A percentile compares a stretch with the other conserved stretches of the same genome.
Evolutionary conservation across 2,797 vertebrate species (phyloP).

Genomic region (Hoplostethus atlanticus): DNA sequence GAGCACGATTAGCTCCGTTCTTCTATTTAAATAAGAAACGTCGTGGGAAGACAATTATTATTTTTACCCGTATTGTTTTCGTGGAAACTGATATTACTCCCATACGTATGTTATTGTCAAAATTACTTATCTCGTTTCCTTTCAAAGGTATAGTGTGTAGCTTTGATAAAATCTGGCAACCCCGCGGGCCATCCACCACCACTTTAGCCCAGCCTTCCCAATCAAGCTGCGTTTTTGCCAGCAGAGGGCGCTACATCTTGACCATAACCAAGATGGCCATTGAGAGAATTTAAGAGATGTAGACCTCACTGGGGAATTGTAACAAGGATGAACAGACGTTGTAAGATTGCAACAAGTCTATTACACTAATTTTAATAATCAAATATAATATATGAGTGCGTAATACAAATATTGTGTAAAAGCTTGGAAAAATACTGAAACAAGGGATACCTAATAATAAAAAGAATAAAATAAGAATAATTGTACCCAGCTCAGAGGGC

Average conservation of each 20-base stretch:
- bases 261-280: not conserved
- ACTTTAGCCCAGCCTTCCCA: not conserved
- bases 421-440: too few relatives aligned
- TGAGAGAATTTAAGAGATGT: not conserved
- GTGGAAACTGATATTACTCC: rapidly evolving
- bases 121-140: rapidly evolving
- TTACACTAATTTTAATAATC: not conserved
- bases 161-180: constrained; percentile 68
- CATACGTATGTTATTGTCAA: rapidly evolving
- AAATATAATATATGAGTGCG: too few relatives aligned
- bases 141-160: not conserved
- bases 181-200: constrained; percentile 7
- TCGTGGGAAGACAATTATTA: rapidly evolving
- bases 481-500: too few relatives aligned
- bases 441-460: too few relatives aligned
- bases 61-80: rapidly evolving
- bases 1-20: not conserved
- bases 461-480: too few relatives aligned
- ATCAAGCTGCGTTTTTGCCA: constrained; percentile 34
- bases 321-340: too few relatives aligned
- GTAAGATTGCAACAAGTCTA: too few relatives aligned
- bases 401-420: too few relatives aligned
- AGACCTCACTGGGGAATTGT: not conserved
- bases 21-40: not conserved
- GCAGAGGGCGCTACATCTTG: constrained; percentile 45